A percentile compares a stretch with the other conserved stretches of the same genome.
Conservation (phyloP, 2,888 invertebrate genomes). For the Loripinus fragilis region DNA sequence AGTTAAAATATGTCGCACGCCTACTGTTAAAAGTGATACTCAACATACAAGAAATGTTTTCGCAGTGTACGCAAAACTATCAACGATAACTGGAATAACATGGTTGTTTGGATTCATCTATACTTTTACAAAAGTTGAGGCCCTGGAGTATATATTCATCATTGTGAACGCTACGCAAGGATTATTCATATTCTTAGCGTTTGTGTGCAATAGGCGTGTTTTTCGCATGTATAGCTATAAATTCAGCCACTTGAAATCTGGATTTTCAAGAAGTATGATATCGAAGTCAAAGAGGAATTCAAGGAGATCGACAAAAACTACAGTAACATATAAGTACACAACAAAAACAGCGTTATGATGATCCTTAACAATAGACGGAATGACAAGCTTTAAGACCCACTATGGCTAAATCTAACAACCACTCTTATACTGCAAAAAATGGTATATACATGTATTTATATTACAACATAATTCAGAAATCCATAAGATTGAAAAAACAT, state of each 20-base stretch:
- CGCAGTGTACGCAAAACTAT: constrained; percentile 45
- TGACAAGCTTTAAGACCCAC: no score
- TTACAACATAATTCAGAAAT: no score
- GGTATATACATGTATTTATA: no score
- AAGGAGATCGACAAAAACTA: no score
- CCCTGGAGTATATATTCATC: constrained; percentile 48
- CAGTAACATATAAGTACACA: no score
- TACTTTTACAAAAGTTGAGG: constrained; percentile 17
- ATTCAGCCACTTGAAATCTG: neutral
- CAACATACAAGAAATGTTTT: constrained; percentile 37
- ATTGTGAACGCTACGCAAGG: constrained; percentile 49
- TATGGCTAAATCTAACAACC: no score
- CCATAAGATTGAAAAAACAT: no score
- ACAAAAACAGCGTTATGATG: no score
- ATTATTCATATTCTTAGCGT: constrained; percentile 50
- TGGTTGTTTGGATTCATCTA: constrained; percentile 53
- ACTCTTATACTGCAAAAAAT: no score
- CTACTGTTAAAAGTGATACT: constrained; percentile 16
- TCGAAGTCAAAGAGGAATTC: neutral
- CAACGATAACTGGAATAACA: constrained; percentile 46
- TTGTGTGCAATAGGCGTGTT: constrained; percentile 45
- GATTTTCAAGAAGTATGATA: neutral
- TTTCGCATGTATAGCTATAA: constrained; percentile 25
- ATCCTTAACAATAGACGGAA: no score
- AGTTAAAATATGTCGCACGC: constrained; percentile 33